Conservation (phyloP, 2,888 invertebrate genomes). For the Camptogramma bilineatum region DNA sequence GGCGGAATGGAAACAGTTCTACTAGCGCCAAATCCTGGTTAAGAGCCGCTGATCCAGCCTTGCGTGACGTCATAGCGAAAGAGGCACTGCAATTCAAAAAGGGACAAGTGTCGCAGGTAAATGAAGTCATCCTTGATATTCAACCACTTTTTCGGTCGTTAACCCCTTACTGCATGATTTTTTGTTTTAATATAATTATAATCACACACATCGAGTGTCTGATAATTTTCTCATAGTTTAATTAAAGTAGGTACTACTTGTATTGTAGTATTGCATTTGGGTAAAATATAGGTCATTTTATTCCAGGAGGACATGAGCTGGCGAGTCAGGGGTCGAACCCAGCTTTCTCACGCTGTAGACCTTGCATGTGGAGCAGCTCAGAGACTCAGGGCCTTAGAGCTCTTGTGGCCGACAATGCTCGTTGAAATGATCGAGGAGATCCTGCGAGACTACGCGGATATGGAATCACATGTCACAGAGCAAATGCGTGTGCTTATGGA, state of each 20-base stretch:
- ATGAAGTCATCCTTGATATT: too few relatives aligned
- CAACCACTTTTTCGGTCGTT: too few relatives aligned
- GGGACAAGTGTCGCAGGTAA: constrained; percentile 82
- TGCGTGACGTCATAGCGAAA: constrained; percentile 93
- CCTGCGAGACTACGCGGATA: constrained; percentile 91
- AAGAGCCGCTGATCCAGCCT: constrained; percentile 89
- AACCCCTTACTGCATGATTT: too few relatives aligned
- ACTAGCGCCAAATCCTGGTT: constrained; percentile 89
- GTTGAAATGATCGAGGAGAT: constrained; percentile 92
- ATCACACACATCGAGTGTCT: neutral
- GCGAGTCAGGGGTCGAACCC: constrained; percentile 90
- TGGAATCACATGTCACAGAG: constrained; percentile 91
- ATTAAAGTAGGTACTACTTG: neutral
- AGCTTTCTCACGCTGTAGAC: constrained; percentile 89
- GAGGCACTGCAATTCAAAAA: constrained; percentile 93
- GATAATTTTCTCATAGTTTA: too few relatives aligned
- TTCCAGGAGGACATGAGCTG: constrained; percentile 89
- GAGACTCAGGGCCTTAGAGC: constrained; percentile 90
- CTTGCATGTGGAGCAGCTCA: constrained; percentile 91
- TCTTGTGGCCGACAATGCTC: constrained; percentile 91
- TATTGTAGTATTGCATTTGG: neutral
- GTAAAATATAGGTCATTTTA: neutral
- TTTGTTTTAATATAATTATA: neutral
- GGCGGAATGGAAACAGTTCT: constrained; percentile 80
- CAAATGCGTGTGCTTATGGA: constrained; percentile 85